Percentiles rank a stretch among this genome's conserved stretches.
Evolutionary conservation across 1,140 invertebrate species (phyloP).

Genomic region (Venturia canescens): DNA sequence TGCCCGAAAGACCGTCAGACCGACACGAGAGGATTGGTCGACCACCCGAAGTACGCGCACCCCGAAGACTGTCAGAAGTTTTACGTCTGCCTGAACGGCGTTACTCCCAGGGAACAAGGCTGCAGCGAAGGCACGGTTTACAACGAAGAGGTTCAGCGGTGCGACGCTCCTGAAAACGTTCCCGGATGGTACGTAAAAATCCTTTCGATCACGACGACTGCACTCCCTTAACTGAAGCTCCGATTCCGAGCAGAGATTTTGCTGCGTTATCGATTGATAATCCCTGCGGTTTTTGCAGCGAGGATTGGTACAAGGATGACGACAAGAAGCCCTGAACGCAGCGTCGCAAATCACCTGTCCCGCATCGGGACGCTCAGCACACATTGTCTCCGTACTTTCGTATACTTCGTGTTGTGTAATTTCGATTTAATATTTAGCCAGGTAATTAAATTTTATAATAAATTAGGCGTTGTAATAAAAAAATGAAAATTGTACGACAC

Average conservation of each 20-base stretch:
- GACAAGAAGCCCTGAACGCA: constrained; percentile 63
- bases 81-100: constrained; percentile 92
- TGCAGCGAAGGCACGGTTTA: constrained; percentile 92
- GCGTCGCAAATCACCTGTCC: constrained; percentile 66
- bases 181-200: constrained; percentile 85
- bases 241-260: too few species aligned
- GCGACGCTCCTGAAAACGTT: constrained; percentile 92
- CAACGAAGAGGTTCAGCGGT: constrained; percentile 88
- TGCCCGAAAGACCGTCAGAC: constrained; percentile 85
- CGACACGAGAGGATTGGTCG: constrained; percentile 84
- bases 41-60: constrained; percentile 92
- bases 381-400: constrained; percentile 41
- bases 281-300: constrained; percentile 78
- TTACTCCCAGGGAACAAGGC: constrained; percentile 89
- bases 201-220: background rate
- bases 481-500: constrained; percentile 1
- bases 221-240: too few species aligned
- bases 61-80: constrained; percentile 92
- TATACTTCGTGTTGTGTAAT: constrained; percentile 68
- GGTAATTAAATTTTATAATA: constrained; percentile 41
- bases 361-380: constrained; percentile 72
- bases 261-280: too few species aligned
- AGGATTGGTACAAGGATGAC: constrained; percentile 91
- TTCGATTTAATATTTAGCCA: constrained; percentile 60
- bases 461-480: constrained; percentile 29